phyloP scores from a whole-genome alignment of 2,113 vertebrate genomes.

The Emydocephalus ijimae region DNA sequence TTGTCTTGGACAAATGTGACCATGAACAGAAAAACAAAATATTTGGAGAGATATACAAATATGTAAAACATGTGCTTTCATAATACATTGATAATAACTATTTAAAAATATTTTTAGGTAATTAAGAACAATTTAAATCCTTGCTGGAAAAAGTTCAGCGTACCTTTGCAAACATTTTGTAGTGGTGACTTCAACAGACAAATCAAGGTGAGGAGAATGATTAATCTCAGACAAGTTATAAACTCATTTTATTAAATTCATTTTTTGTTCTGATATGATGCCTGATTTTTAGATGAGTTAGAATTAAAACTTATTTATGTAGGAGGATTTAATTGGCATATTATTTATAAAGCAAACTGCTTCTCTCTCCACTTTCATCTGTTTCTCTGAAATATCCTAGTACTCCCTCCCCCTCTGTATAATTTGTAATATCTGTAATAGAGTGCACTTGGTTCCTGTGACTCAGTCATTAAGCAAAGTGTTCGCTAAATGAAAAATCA shows the following conservation, averaged over 20 bases:
- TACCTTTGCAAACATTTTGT: constrained; percentile 88
- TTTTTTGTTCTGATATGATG: constrained; percentile 5
- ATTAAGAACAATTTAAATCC: constrained; percentile 94
- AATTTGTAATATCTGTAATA: background rate
- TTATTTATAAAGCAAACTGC: background rate
- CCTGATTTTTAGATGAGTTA: background rate
- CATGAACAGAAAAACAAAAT: background rate
- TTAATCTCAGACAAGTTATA: background rate
- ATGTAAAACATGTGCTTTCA: background rate
- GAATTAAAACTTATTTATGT: background rate
- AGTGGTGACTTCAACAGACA: constrained; percentile 76
- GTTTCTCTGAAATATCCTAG: background rate
- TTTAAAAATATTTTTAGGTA: constrained; percentile 70
- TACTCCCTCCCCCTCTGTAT: background rate
- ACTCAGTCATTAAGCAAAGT: background rate
- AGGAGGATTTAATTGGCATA: background rate
- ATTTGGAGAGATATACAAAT: background rate
- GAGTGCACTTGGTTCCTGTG: background rate
- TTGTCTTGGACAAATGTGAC: background rate
- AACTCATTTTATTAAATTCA: background rate
- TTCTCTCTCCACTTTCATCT: background rate
- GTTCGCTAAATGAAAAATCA: background rate
- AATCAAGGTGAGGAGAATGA: constrained; percentile 77
- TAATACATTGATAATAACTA: background rate
- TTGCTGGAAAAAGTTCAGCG: constrained; percentile 82